Evolutionary conservation across 2,888 invertebrate genomes (phyloP), one percentile per base, ranked within the genome.

Genomic region (Drosophila silvestris): DNA sequence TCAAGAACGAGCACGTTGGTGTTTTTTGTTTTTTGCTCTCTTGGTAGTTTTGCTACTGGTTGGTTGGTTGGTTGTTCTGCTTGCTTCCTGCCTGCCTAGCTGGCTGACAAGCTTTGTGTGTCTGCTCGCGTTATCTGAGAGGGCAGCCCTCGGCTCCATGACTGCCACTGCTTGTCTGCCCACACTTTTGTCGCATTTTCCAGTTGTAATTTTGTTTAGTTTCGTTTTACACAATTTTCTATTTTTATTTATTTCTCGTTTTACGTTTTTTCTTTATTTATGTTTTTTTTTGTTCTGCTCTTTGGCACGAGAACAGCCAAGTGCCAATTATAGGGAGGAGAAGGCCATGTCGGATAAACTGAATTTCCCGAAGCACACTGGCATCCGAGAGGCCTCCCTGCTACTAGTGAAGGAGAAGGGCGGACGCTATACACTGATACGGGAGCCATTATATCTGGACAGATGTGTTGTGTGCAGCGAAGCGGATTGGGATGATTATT

Each of bases 371-470:
- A 95, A 96, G 83, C 95, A 95, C 89, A 96, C 96, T 83, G 97
- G 97, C 79, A 96, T 97, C 64, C 95, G 97, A 87, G 98, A 98
- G 92, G 98, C 98, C 10, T 97, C 98, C 5, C 94, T 98, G 61
- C 95, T 98, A 66, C 94, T 98, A 54, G 96, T 98, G 66, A 96
- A 97, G 92, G 98, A 98, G 93, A 98, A 98, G 94, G 96, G 97
- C 82, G 97, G 97, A 65, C 95, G 98, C 84, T 97, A 97, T 93
- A 96, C 97, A 47, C 94, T 97, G 83, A 95, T 98, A 85, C 95
- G 98, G 94, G 98, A 98, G 92, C 98, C 98, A 44, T 95, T 98
- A 82, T 97, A 97, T 94, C 94, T 99, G 91, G 98, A 98, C 93
- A 95, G 97, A 90, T 98, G 98, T 94, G 97, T 99, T 79, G 97